Percentiles rank a stretch among this genome's conserved stretches.
These are phyloP conservation scores for human DNA, from an alignment of 2,113 vertebrate genomes.

Conservation along the genomic window GRCh38 chr2:197571501-197572000, in stretches of 20 bases:
- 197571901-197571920: conserved; percentile 29
- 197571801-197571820: conserved; percentile 36
- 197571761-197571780: neutral
- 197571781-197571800: conserved; percentile 30
- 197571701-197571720: neutral
- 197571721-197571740: conserved; percentile 12
- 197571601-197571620: neutral
- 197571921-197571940: conserved; percentile 48
- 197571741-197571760: neutral
- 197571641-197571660: neutral
- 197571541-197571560: conserved; percentile 1
- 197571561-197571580: neutral
- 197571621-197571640: conserved; percentile 13
- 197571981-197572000: conserved; percentile 54
- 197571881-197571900: conserved; percentile 21
- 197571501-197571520: conserved; percentile 6
- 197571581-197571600: neutral
- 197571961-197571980: conserved; percentile 66
- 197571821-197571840: conserved; percentile 27
- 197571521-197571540: neutral
- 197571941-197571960: neutral
- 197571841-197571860: neutral
- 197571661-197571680: neutral
- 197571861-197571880: neutral
- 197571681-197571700: neutral